These are phyloP conservation scores for Willisornis vidua DNA, from an alignment of 2,113 vertebrate species.

Conservation along the genomic window DNA sequence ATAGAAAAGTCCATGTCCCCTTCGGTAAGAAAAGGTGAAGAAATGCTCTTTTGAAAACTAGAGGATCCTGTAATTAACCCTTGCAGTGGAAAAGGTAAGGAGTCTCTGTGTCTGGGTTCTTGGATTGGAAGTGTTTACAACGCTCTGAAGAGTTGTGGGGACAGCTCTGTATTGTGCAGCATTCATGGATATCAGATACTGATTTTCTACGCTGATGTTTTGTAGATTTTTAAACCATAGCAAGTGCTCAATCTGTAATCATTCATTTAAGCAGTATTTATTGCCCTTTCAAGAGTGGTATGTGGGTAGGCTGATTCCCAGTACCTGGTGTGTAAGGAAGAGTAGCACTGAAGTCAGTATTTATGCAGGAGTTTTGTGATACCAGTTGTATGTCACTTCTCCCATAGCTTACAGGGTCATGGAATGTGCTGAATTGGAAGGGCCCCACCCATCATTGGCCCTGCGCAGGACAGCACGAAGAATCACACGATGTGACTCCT, in stretches of 20 bases:
- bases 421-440: not conserved
- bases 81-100: not conserved
- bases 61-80: not conserved
- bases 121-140: not conserved
- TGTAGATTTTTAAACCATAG: not conserved
- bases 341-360: not conserved
- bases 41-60: not conserved
- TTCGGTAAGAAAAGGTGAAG: not conserved
- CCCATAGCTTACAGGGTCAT: not conserved
- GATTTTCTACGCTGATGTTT: not conserved
- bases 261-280: not conserved
- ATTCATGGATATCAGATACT: not conserved
- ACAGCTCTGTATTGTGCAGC: not conserved
- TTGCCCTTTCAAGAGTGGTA: not conserved
- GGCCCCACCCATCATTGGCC: not conserved
- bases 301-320: not conserved
- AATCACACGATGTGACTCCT: not conserved
- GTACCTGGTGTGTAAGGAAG: not conserved
- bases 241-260: not conserved
- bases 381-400: not conserved
- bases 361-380: not conserved
- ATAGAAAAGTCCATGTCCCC: not conserved
- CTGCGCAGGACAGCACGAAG: not conserved
- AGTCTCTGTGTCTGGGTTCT: not conserved
- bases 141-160: not conserved